phyloP scores from a whole-genome alignment of 2,797 vertebrate genomes.

The Capromys pilorides region DNA sequence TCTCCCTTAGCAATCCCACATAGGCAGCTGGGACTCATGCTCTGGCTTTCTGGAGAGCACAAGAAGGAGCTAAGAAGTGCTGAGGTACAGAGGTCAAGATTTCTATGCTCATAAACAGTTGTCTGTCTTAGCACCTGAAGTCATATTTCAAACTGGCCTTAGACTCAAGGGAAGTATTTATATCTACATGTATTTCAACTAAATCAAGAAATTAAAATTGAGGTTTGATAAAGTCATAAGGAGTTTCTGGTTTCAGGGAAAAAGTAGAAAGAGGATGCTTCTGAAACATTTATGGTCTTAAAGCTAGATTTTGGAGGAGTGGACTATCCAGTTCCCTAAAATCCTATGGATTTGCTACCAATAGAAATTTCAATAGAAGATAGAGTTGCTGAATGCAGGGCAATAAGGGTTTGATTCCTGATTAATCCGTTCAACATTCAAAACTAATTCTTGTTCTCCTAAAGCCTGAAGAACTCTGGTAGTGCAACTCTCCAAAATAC shows the following conservation, averaged over 20 bases:
- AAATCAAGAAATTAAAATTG: conserved; percentile 21
- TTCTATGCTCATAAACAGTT: not conserved
- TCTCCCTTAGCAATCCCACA: not conserved
- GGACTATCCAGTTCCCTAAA: not conserved
- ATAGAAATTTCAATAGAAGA: not conserved
- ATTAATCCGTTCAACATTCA: not conserved
- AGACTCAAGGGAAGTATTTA: not conserved
- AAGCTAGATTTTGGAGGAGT: not conserved
- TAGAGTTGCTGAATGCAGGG: not conserved
- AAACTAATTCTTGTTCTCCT: not conserved
- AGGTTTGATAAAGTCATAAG: not conserved
- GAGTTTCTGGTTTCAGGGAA: conserved; percentile 26
- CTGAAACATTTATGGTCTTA: not conserved
- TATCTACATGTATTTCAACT: not conserved
- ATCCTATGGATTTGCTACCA: not conserved
- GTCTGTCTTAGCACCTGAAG: not conserved
- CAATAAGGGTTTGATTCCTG: not conserved
- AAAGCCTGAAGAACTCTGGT: not conserved
- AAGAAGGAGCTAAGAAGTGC: not conserved
- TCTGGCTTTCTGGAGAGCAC: not conserved
- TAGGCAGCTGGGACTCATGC: not conserved
- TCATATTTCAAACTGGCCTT: conserved; percentile 26
- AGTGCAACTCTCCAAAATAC: not conserved
- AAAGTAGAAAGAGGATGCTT: not conserved
- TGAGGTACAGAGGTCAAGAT: not conserved